Conservation (phyloP, 2,888 invertebrate genomes). For the Scaptomyza flava region DNA sequence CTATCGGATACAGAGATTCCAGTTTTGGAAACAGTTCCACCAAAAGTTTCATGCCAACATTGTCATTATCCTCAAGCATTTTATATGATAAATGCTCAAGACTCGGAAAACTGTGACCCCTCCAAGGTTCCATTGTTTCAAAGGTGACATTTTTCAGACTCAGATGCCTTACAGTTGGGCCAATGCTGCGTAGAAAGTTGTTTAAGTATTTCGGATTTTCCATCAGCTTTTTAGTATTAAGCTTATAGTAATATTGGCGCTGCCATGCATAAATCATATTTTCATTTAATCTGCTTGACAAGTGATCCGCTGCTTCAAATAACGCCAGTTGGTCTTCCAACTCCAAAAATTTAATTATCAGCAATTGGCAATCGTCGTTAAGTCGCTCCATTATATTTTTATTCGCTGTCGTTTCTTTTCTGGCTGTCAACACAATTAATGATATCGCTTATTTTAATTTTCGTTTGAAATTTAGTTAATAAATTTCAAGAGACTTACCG, state of each 20-base stretch:
- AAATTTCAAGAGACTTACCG: no score
- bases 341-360: constrained; percentile 18
- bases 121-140: constrained; percentile 6
- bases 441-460: constrained; percentile 4
- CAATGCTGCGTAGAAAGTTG: constrained; percentile 14
- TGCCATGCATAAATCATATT: constrained; percentile 29
- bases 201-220: constrained; percentile 1
- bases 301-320: constrained; percentile 24
- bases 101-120: constrained; percentile 4
- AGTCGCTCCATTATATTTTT: constrained; percentile 9
- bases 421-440: background rate
- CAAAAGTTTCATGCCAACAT: background rate
- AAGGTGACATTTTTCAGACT: background rate
- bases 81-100: constrained; percentile 15
- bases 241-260: background rate
- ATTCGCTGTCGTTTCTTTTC: background rate
- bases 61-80: background rate
- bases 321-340: constrained; percentile 28
- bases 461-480: background rate
- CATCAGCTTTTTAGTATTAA: background rate
- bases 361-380: constrained; percentile 36
- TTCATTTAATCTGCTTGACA: background rate
- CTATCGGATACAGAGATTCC: background rate
- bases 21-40: constrained; percentile 19
- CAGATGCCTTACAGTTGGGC: constrained; percentile 21